These are phyloP conservation scores for Tolypeutes matacus DNA, from an alignment of 2,797 vertebrate genomes.

Conservation along the genomic window DNA sequence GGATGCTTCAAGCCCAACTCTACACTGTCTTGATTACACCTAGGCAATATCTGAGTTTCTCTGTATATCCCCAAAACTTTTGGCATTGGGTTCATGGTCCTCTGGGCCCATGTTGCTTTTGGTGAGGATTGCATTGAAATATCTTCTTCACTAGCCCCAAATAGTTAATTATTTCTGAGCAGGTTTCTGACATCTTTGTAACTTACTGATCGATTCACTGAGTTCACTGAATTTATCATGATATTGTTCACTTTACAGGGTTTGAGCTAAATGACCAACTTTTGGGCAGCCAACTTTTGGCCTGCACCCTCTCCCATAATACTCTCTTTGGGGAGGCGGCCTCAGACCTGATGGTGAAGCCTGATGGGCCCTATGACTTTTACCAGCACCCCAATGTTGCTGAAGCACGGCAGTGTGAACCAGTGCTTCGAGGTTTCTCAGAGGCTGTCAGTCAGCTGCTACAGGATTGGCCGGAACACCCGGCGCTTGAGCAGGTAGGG, in stretches of 20 bases:
- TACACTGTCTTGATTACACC: neutral
- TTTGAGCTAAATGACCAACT: constrained; percentile 93
- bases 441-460: constrained; percentile 90
- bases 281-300: constrained; percentile 93
- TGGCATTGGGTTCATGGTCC: neutral
- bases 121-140: neutral
- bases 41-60: neutral
- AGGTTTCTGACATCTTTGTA: constrained; percentile 34
- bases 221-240: neutral
- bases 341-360: constrained; percentile 89
- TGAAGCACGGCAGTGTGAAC: constrained; percentile 93
- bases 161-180: neutral
- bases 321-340: constrained; percentile 90
- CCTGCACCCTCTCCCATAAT: constrained; percentile 93
- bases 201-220: neutral
- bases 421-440: constrained; percentile 91
- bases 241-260: constrained; percentile 86
- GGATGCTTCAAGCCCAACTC: neutral
- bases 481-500: constrained; percentile 94
- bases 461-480: constrained; percentile 97
- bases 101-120: neutral
- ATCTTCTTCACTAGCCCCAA: neutral
- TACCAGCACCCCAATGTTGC: constrained; percentile 96
- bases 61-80: neutral
- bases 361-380: constrained; percentile 95